Base-by-base conservation (phyloP, 1,140 invertebrate species). In the Drosophila paulistorum region DNA sequence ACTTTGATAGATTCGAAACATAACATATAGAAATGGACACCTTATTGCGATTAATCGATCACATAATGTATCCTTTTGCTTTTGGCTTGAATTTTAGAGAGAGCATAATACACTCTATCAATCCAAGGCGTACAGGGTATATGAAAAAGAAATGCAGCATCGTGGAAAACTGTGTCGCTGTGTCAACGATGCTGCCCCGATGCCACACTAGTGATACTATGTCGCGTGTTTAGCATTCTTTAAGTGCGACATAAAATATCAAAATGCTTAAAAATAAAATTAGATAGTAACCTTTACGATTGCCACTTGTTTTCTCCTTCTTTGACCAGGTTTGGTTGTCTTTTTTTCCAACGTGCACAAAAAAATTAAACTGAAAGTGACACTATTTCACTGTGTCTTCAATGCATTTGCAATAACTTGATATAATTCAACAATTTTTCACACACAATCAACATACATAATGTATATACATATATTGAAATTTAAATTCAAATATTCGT, bases 81-180 rank as follows among this genome's bases (percentile, higher is more conserved):
- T 37, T 37, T 37, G 30, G 5, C 30, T 26, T 9, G 7, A 9
- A 37, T 17, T 48, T 20, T 10, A 48, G 6, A 20, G 17, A 20
- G 17, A 51, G 23, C 17, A 20, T 7, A 51, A 51, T 51, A 51
- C 11, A 51, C 45, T 23, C 45, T 4, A 11, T 11, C 4, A 11
- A 20, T 20, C 3, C 3, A 3, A n/a, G 10, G 17, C 45, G 17
- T 51, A 23, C 17, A 51, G 45, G 45, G 45, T 51, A 51, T 89
- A 70, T 30, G 30, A 7, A 64, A 74, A 68, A 71, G 71, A 78
- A 57, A 70, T 57, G 67, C 70, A 65, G 62, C 57, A 45, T 63
- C 59, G 66, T 81, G 82, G 74, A 89, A 87, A 87, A 87, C 83
- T 87, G 83, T 87, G 83, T 87, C 83, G 83, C 73, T 83, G 74